Percentiles rank a stretch among this genome's conserved stretches.
Conservation (phyloP, 2,113 vertebrate genomes). For the Gavia stellata region DNA sequence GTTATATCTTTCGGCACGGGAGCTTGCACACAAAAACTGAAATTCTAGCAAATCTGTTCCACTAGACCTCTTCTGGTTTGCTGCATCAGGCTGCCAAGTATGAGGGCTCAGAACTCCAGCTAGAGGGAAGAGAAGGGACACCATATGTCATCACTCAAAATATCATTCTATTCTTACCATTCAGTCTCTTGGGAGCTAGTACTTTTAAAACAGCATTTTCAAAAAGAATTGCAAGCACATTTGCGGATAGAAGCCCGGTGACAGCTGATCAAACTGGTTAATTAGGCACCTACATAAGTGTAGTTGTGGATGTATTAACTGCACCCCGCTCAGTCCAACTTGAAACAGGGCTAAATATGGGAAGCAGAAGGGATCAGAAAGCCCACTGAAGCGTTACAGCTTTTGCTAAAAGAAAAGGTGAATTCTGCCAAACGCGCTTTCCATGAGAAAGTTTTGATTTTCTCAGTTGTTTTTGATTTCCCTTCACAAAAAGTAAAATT, state of each 20-base stretch:
- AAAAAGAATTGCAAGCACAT: background rate
- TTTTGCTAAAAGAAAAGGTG: background rate
- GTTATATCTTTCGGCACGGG: accelerated
- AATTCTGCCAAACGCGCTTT: background rate
- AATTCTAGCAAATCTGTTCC: background rate
- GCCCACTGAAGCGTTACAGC: accelerated
- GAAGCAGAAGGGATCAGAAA: background rate
- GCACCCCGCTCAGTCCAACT: background rate
- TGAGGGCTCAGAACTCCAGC: background rate
- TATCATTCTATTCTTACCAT: background rate
- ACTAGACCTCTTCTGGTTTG: background rate
- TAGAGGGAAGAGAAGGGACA: background rate
- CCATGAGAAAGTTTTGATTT: constrained; percentile 6
- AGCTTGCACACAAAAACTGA: background rate
- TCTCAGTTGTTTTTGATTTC: constrained; percentile 21
- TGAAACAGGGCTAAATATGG: constrained; percentile 24
- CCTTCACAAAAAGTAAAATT: background rate
- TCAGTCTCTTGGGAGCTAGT: background rate
- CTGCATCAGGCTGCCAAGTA: background rate
- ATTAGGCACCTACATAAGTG: background rate
- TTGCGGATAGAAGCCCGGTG: background rate
- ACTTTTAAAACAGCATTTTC: background rate
- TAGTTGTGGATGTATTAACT: background rate
- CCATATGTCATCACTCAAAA: background rate
- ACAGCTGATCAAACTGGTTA: constrained; percentile 1